Base-by-base conservation (phyloP, 2,797 vertebrate species). In the Scarus forsteni region DNA sequence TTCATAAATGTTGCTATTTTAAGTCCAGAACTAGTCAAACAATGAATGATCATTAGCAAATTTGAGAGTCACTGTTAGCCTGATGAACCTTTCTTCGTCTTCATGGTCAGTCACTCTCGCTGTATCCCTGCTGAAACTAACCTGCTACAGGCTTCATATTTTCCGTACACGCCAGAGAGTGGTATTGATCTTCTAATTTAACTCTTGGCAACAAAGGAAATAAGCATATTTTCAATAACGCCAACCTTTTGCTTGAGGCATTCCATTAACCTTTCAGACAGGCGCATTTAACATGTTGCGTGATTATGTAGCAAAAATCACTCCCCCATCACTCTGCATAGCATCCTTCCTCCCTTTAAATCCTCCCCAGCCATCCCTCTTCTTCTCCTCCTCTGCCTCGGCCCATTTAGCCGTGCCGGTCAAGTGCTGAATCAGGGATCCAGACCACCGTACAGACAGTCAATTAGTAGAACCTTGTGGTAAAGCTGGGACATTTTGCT, bases 401-500 rank as follows among this genome's bases (percentile, higher is more conserved):
- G 60, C 66, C 77, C 80, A 70, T 84, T 85, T 78, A 71, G 62
- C 57, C 57, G 15, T 50, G 61, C 18, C 65, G 60, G 70, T 79
- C 84, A 85, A 92, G 81, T 86, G 87, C 89, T 89, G 87, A 90
- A 67, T 91, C 83, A 79, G 81, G 69, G 8, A 54, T 60, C 52
- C 51, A 27, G 51, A 70, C 18, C 46, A 35, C 67, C 19, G 54
- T 71, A 48, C 75, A 58, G 60, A 61, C 82, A 27, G 89, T 80
- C 84, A 81, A 75, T 89, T 86, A 89, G 83, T n/a, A 42, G 83
- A 69, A 80, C 70, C 70, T 64, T 64, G 71, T 78, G 80, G 80
- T 78, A 70, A 85, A 88, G 69, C 48, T 58, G 59, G 59, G 60
- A 76, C 65, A 36, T 72, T 79, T 82, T 69, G 51, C 84, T 74